Evolutionary conservation across 2,113 vertebrate species (phyloP).

Genomic region (Phalacrocorax aristotelis): DNA sequence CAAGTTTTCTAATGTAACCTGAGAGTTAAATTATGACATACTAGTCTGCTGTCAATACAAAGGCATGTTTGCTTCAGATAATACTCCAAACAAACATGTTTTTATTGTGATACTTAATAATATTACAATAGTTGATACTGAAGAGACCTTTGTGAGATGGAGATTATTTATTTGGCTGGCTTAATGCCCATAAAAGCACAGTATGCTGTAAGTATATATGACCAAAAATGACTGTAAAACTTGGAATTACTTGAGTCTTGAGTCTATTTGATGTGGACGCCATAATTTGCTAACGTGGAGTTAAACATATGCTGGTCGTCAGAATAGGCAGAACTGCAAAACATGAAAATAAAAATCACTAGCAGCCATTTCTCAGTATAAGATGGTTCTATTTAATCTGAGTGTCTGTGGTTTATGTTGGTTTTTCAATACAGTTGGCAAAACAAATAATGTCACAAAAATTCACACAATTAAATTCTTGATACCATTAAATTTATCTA

Average conservation of each 20-base stretch:
- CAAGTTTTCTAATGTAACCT: slow-evolving; percentile 48
- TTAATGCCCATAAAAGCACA: slow-evolving; percentile 25
- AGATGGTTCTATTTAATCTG: slow-evolving; percentile 37
- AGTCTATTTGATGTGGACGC: background rate
- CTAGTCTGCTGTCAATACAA: background rate
- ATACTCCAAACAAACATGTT: background rate
- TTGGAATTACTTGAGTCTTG: background rate
- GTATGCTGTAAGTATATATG: background rate
- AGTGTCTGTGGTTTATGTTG: slow-evolving; percentile 12
- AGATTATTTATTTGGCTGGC: slow-evolving; percentile 38
- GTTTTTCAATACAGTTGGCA: background rate
- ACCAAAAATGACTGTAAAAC: background rate
- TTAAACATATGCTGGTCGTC: background rate
- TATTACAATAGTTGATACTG: background rate
- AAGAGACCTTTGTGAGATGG: slow-evolving; percentile 26
- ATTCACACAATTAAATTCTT: background rate
- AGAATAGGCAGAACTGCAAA: slow-evolving; percentile 24
- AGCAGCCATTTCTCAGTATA: background rate
- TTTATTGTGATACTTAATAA: background rate
- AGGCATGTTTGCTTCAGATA: slow-evolving; percentile 30
- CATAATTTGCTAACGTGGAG: background rate
- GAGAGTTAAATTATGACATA: slow-evolving; percentile 50
- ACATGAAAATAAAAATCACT: background rate
- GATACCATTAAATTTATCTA: background rate
- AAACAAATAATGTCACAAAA: background rate